These are phyloP conservation scores for Nephrotoma appendiculata DNA, from an alignment of 2,888 invertebrate species.

Conservation along the genomic window DNA sequence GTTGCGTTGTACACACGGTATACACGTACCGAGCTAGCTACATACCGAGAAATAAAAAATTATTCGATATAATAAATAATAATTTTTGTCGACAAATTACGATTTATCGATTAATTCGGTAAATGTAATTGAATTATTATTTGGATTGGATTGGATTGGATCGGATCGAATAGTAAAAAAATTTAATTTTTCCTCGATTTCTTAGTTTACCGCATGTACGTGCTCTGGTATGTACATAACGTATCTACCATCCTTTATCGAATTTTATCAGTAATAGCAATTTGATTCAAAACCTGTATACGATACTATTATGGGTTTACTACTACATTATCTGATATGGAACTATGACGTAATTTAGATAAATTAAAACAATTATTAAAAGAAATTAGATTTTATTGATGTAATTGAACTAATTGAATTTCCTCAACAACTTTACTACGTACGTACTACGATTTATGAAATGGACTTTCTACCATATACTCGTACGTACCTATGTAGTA, in stretches of 20 bases:
- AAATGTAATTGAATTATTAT: not conserved
- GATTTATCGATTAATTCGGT: not conserved
- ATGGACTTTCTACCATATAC: too few species aligned
- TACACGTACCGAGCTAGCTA: too few species aligned
- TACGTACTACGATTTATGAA: too few species aligned
- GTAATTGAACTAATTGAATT: not conserved
- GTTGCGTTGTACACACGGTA: too few species aligned
- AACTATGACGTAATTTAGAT: not conserved
- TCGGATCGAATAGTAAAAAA: not conserved
- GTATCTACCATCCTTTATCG: not conserved
- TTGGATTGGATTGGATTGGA: not conserved
- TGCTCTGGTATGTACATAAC: not conserved
- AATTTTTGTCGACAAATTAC: not conserved
- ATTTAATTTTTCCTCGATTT: not conserved
- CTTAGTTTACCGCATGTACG: not conserved
- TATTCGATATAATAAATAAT: not conserved
- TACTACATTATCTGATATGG: not conserved
- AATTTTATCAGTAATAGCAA: not conserved
- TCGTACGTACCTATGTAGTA: too few species aligned
- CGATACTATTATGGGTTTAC: not conserved
- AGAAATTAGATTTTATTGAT: not conserved
- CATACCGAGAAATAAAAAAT: not conserved
- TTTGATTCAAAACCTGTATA: not conserved
- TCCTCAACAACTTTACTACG: too few species aligned
- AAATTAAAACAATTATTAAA: not conserved